Evolutionary conservation across 2,113 vertebrate species (phyloP).

Genomic region (Grallaria varia): DNA sequence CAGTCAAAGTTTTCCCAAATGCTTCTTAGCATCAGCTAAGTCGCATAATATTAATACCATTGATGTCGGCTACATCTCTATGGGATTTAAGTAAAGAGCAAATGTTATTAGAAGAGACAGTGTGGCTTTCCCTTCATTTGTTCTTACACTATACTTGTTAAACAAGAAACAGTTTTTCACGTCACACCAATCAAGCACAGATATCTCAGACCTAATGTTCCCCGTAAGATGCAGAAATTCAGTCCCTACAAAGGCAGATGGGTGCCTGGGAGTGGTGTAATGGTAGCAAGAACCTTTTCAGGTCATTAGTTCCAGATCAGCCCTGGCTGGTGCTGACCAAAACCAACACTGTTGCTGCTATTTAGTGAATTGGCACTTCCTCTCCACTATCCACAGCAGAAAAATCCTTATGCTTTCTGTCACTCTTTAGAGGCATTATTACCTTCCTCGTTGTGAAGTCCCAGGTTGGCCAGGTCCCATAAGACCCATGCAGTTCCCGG

Average conservation of each 20-base stretch:
- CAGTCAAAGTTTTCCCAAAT: slow-evolving; percentile 68
- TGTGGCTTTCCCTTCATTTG: slow-evolving; percentile 48
- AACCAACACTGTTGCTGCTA: background rate
- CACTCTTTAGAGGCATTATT: background rate
- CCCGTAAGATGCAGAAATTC: background rate
- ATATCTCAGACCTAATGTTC: background rate
- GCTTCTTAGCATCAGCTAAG: slow-evolving; percentile 68
- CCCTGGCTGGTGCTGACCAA: background rate
- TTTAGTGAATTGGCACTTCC: background rate
- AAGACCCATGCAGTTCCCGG: background rate
- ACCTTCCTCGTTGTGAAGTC: background rate
- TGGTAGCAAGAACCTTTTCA: background rate
- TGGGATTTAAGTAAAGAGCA: slow-evolving; percentile 44
- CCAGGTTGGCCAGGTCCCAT: background rate
- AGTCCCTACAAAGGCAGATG: background rate
- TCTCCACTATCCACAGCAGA: background rate
- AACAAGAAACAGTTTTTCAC: slow-evolving; percentile 4
- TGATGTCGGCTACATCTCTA: slow-evolving; percentile 19
- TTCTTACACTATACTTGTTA: slow-evolving; percentile 5
- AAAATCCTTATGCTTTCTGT: background rate
- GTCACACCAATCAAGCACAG: background rate
- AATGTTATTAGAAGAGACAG: slow-evolving; percentile 50
- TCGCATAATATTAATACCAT: slow-evolving; percentile 62
- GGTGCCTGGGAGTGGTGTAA: background rate
- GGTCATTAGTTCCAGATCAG: background rate